These are phyloP conservation scores for Aphaenogaster rudis DNA, from an alignment of 1,140 invertebrate species.

Conservation along the genomic window DNA sequence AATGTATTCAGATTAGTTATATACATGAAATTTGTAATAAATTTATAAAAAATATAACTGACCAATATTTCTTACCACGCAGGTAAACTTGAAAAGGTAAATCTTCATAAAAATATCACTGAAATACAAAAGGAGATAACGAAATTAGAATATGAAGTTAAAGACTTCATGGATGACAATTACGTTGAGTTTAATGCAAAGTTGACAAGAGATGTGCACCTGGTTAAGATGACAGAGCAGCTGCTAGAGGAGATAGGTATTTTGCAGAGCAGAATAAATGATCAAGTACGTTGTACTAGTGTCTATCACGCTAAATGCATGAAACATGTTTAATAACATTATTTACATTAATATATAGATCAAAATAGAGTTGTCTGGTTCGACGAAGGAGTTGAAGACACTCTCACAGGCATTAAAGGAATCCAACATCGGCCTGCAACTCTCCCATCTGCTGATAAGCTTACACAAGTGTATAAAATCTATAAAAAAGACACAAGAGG, in stretches of 20 bases:
- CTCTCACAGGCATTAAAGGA: slow-evolving; percentile 87
- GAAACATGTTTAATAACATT: neutral
- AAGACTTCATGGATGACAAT: slow-evolving; percentile 87
- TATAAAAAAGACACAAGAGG: slow-evolving; percentile 85
- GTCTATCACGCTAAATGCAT: neutral
- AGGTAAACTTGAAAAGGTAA: slow-evolving; percentile 80
- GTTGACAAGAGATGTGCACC: slow-evolving; percentile 86
- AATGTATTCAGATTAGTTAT: slow-evolving; percentile 4
- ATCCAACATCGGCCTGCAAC: slow-evolving; percentile 86
- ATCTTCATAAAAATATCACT: slow-evolving; percentile 86
- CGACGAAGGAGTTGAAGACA: slow-evolving; percentile 87
- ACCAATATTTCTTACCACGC: neutral
- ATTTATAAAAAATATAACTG: neutral
- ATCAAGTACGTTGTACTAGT: slow-evolving; percentile 78
- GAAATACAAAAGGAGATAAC: slow-evolving; percentile 88
- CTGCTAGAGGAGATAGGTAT: slow-evolving; percentile 86
- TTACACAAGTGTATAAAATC: slow-evolving; percentile 87
- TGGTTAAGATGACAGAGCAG: slow-evolving; percentile 85
- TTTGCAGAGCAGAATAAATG: slow-evolving; percentile 87
- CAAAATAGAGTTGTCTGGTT: slow-evolving; percentile 88
- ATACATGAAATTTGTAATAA: neutral
- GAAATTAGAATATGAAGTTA: slow-evolving; percentile 87
- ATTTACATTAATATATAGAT: slow-evolving; percentile 79
- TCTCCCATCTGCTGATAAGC: slow-evolving; percentile 87
- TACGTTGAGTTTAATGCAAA: slow-evolving; percentile 87